Evolutionary conservation across 2,113 vertebrate genomes (phyloP).

Genomic region (Furnarius figulus): DNA sequence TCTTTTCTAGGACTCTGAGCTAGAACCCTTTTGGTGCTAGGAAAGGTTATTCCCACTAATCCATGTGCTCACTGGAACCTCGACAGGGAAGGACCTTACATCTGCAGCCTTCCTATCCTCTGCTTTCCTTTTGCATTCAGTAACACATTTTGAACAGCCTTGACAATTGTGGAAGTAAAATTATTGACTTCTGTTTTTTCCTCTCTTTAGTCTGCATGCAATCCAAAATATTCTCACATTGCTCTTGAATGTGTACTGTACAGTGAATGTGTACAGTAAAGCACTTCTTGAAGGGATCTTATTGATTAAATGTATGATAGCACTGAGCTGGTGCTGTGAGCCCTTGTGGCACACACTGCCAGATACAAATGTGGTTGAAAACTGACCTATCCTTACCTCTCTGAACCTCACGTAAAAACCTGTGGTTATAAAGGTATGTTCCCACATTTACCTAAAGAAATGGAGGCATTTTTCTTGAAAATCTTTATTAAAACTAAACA

Average conservation of each 20-base stretch:
- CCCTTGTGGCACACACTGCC: constrained; percentile 32
- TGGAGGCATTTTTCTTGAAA: not conserved
- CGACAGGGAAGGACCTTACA: not conserved
- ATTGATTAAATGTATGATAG: constrained; percentile 68
- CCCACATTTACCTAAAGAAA: constrained; percentile 55
- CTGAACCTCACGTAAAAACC: constrained; percentile 59
- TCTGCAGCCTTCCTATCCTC: not conserved
- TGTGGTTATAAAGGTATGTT: constrained; percentile 28
- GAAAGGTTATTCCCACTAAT: not conserved
- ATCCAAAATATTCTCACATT: not conserved
- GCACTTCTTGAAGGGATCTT: constrained; percentile 67
- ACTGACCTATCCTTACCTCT: constrained; percentile 10
- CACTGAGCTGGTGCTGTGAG: constrained; percentile 66
- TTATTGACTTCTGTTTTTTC: not conserved
- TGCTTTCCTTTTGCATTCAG: not conserved
- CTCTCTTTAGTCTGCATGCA: not conserved
- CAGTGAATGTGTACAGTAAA: not conserved
- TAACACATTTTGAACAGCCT: not conserved
- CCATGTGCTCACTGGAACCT: not conserved
- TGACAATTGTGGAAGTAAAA: not conserved
- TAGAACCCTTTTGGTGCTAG: rapidly evolving
- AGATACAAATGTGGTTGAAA: constrained; percentile 53
- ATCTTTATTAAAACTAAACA: not conserved
- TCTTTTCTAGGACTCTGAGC: not conserved
- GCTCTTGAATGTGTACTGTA: not conserved